Base-by-base conservation (phyloP, 1,140 invertebrate genomes). In the Belonocnema kinseyi region DNA sequence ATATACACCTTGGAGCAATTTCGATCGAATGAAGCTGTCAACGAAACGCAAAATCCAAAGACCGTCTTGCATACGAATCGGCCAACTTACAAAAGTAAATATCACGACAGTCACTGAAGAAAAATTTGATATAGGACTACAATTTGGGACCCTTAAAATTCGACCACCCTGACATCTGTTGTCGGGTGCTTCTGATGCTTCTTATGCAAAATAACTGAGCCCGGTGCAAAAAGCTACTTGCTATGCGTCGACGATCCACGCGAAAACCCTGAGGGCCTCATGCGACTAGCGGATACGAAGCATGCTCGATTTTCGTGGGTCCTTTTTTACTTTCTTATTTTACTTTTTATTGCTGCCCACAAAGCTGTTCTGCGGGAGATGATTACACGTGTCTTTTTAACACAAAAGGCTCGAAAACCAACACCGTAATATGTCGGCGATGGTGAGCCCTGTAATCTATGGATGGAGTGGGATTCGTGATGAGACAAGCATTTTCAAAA, bases 321-420 rank as follows among this genome's bases (percentile, higher is more conserved):
- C 66, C 17, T 54, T 51, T 52, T 12, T 61, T 78, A 79, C 76
- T 79, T 82, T 80, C 80, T 83, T 85, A 81, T 82, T 76, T 85
- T n/a, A n/a, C n/a, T 83, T 80, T 77, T 82, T 83, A 78, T 82
- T 72, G 73, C 58, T 76, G 79, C 77, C 71, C 75, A 72, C 76
- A 79, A 77, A 77, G 77, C 72, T 73, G 75, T 83, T 80, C 83
- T 80, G 79, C 80, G 54, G 82, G 81, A 85, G 84, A 91, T 91
- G 90, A 92, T 91, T 92, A 89, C 87, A 90, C 86, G 89, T 89
- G 90, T 92, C 91, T 91, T 91, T 91, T 91, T 90, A 92, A 90
- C 91, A 90, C 91, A 92, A 91, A 91, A 91, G 91, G 91, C 90
- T 92, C 91, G 91, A 92, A 92, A 92, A 92, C 91, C 91, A 92